Evolutionary conservation across 2,888 invertebrate species (phyloP).

Genomic region (Amaurobius ferox): DNA sequence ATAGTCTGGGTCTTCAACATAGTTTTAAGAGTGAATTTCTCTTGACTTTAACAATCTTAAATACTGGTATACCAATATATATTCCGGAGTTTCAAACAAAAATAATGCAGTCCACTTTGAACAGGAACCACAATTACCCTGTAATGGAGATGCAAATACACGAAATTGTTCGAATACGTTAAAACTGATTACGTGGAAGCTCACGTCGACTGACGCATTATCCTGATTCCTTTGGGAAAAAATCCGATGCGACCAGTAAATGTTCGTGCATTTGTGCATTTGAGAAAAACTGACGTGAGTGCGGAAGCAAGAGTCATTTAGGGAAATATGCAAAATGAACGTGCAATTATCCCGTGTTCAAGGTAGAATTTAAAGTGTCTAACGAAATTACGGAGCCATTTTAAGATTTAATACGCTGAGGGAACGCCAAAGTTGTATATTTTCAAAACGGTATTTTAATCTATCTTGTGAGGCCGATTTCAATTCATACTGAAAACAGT

Average conservation of each 20-base stretch:
- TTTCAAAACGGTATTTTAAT: too few relatives aligned
- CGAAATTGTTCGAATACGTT: conserved; percentile 21
- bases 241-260: background rate
- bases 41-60: too few relatives aligned
- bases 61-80: too few relatives aligned
- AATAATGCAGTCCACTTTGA: too few relatives aligned
- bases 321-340: background rate
- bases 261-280: background rate
- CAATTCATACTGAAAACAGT: too few relatives aligned
- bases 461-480: too few relatives aligned
- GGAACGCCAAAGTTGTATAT: too few relatives aligned
- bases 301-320: background rate
- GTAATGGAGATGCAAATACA: conserved; percentile 8
- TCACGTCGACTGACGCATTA: background rate
- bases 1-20: too few relatives aligned
- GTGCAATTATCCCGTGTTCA: background rate
- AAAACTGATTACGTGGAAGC: background rate
- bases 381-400: background rate
- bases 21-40: too few relatives aligned
- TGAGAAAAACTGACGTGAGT: background rate
- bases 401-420: too few relatives aligned
- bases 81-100: too few relatives aligned
- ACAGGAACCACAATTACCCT: conserved; percentile 10
- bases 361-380: background rate
- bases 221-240: background rate